phyloP scores from a whole-genome alignment of 2,113 vertebrate species.

The Orycteropus afer region DNA sequence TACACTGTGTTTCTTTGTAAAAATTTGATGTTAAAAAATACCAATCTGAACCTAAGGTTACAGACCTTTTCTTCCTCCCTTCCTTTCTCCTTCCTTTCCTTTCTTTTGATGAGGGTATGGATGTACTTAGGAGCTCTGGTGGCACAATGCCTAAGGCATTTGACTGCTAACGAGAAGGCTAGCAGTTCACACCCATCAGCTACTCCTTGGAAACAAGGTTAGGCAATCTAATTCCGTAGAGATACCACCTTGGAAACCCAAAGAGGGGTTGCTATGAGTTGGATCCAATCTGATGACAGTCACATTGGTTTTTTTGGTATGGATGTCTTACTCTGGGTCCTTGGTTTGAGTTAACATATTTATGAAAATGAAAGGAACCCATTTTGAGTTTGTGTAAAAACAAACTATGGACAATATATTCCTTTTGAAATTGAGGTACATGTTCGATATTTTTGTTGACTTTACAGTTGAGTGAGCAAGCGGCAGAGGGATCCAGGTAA shows the following conservation, averaged over 20 bases:
- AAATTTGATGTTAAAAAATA: slow-evolving; percentile 14
- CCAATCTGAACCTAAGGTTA: neutral
- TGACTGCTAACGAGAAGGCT: too few species aligned
- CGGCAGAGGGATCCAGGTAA: too few species aligned
- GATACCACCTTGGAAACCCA: too few species aligned
- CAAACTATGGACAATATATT: slow-evolving; percentile 25
- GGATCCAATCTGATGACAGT: too few species aligned
- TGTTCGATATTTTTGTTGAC: slow-evolving; percentile 50
- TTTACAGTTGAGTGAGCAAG: too few species aligned
- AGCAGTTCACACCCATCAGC: too few species aligned
- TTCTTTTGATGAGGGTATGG: neutral
- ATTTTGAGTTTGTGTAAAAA: slow-evolving; percentile 61
- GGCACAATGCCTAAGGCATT: too few species aligned
- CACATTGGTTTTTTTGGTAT: too few species aligned
- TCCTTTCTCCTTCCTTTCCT: neutral
- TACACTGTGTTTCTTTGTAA: slow-evolving; percentile 11
- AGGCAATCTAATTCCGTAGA: too few species aligned
- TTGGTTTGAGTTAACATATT: slow-evolving; percentile 52
- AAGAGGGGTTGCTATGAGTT: too few species aligned
- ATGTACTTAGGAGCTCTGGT: too few species aligned
- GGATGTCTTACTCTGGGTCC: slow-evolving; percentile 29
- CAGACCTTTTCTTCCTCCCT: neutral
- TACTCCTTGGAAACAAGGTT: too few species aligned
- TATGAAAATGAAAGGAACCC: slow-evolving; percentile 64
- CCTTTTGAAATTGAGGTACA: slow-evolving; percentile 46